Base-by-base conservation (phyloP, 2,797 vertebrate genomes). In the Scolopax bukidnonensis region DNA sequence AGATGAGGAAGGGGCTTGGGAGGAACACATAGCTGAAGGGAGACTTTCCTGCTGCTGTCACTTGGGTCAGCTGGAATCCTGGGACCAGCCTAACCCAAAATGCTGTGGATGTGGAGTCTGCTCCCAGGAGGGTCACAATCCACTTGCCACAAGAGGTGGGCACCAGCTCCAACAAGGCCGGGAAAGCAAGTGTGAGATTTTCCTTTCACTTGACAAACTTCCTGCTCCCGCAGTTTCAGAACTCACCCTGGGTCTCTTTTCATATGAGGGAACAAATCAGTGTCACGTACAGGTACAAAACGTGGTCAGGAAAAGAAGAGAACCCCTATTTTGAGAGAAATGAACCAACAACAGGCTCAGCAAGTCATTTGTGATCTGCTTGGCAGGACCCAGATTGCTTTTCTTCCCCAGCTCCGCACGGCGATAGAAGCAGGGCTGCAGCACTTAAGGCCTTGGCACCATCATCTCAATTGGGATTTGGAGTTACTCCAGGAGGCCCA, bases 401-500 rank as follows among this genome's bases (percentile, higher is more conserved):
- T 94, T 91, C 87, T 94, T 89, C 69, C 79, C 78, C 8, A 3
- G 73, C 91, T 91, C 94, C 1, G 21, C 0, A 0, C 54, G 63
- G 73, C 0, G 16, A 87, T 63, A 71, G 89, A 91, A 91, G 81
- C 79, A 69, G 79, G 54, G 76, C 94, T 91, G 92, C 92, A 95
- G 95, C 95, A 96, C 92, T 97, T 97, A 95, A 86, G 63, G 78
- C 82, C 76, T 96, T 97, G 96, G 96, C 96, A 96, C 87, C 0
- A 0, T 61, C 84, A 24, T 59, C 84, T 83, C 6, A 0, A 60
- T 14, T 32, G 5, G 68, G 87, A 93, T 93, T 91, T 96, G 96
- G 90, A 96, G 43, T 41, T 48, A 28, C 6, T 95, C 94, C 96
- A 96, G 81, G 73, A 92, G 91, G 87, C 89, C 75, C 78, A 91